Evolutionary conservation across 2,888 invertebrate species (phyloP).

Genomic region (Hypomecis atomaria): DNA sequence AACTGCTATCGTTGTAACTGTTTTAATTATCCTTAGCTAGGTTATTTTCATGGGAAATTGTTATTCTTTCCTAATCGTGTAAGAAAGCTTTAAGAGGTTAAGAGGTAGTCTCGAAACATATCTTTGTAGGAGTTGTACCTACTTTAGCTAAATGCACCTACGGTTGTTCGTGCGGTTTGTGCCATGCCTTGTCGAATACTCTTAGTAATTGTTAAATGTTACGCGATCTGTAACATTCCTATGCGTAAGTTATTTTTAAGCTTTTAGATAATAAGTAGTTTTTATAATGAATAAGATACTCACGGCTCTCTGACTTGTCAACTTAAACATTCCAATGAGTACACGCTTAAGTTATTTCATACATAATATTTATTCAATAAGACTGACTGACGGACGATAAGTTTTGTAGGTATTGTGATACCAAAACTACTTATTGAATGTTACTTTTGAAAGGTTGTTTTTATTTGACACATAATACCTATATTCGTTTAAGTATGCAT

Average conservation of each 20-base stretch:
- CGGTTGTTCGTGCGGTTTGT: slow-evolving; percentile 52
- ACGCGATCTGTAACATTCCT: slow-evolving; percentile 50
- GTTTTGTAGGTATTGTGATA: slow-evolving; percentile 54
- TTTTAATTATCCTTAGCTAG: slow-evolving; percentile 17
- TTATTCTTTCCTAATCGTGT: slow-evolving; percentile 48
- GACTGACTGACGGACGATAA: slow-evolving; percentile 67
- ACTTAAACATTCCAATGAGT: slow-evolving; percentile 59
- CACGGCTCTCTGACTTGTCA: slow-evolving; percentile 50
- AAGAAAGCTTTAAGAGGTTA: slow-evolving; percentile 70
- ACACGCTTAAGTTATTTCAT: slow-evolving; percentile 54
- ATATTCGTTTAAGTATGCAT: slow-evolving; percentile 39
- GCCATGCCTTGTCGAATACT: slow-evolving; percentile 60
- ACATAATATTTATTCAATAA: slow-evolving; percentile 63
- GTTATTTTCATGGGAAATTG: slow-evolving; percentile 16
- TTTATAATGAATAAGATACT: slow-evolving; percentile 49
- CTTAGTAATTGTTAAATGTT: slow-evolving; percentile 44
- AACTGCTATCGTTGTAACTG: slow-evolving; percentile 9
- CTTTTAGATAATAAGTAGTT: slow-evolving; percentile 26
- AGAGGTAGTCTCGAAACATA: slow-evolving; percentile 65
- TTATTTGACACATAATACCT: slow-evolving; percentile 47
- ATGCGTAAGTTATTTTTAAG: slow-evolving; percentile 44
- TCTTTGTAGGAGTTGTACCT: slow-evolving; percentile 55
- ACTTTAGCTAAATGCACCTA: slow-evolving; percentile 42
- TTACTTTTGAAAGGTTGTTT: slow-evolving; percentile 55
- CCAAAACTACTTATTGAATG: slow-evolving; percentile 47